Evolutionary conservation across 2,888 invertebrate genomes (phyloP), one percentile per base, ranked within the genome.

Genomic region (Drosophila sordidapex): DNA sequence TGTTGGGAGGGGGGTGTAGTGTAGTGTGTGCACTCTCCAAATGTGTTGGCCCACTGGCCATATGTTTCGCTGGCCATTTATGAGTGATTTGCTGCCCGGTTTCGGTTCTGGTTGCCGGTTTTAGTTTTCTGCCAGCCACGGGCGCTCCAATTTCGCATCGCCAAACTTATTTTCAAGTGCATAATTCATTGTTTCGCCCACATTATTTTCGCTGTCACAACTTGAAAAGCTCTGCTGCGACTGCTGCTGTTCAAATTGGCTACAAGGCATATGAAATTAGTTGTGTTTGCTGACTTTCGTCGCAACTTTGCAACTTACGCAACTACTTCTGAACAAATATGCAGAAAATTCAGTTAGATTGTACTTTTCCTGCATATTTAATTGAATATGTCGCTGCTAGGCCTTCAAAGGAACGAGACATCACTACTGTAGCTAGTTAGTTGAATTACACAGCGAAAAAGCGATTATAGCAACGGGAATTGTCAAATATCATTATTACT

Each of bases 101-200:
- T 78, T 77, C 40, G 78, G 76, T 68, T 77, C 61, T 70, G 74
- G 66, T 62, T 67, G 67, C 58, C 63, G 43, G 66, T 59, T 66
- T 64, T 31, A 48, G 53, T 18, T 43, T 36, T 57, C 18, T 56
- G 52, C 54, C 60, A 80, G 67, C 78, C 67, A 67, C 59, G 27
- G 66, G 80, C 74, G 81, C 69, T 73, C 88, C 90, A 85, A 85
- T 85, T 85, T 83, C 54, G 61, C 78, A 72, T 81, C 66, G 81
- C 82, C 69, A 87, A 87, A 87, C 87, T 87, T 90, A 89, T 84
- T 84, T 80, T 74, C 76, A 90, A 87, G 90, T 89, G 82, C 87
- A 87, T 90, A 90, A 90, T 87, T 90, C 90, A 87, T 87, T 84
- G 90, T 87, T 90, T 85, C 73, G 85, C 87, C 89, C 89, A 87